A percentile compares a stretch with the other conserved stretches of the same genome.
Evolutionary conservation across 2,113 vertebrate species (phyloP).

Genomic region (Bostrychus sinensis): DNA sequence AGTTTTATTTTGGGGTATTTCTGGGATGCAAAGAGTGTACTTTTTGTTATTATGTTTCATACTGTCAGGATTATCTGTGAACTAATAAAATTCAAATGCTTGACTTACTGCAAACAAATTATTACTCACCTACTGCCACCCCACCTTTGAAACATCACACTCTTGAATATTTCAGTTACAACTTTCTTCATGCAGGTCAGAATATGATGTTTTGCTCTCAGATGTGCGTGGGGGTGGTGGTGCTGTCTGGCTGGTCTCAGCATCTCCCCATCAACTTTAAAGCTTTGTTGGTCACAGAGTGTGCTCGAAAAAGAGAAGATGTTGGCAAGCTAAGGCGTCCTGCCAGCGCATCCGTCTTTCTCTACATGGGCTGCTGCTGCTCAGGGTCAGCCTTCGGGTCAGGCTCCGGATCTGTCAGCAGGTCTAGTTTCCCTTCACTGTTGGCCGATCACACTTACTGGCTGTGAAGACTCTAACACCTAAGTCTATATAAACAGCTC

Average conservation of each 20-base stretch:
- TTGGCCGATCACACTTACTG: constrained; percentile 41
- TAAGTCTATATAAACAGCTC: constrained; percentile 28
- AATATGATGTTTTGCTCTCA: constrained; percentile 37
- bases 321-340: constrained; percentile 58
- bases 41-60: too few relatives aligned
- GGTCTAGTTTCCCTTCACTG: constrained; percentile 59
- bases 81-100: neutral
- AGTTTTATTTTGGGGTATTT: too few relatives aligned
- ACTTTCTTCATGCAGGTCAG: constrained; percentile 42
- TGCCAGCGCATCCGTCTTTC: constrained; percentile 70
- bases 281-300: constrained; percentile 52
- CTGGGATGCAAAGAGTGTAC: too few relatives aligned
- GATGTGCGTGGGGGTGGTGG: constrained; percentile 47
- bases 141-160: constrained; percentile 47
- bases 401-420: constrained; percentile 65
- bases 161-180: constrained; percentile 41
- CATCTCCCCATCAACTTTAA: constrained; percentile 62
- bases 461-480: constrained; percentile 27
- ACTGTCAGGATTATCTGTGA: constrained; percentile 55
- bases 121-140: constrained; percentile 34
- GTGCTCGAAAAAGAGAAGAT: constrained; percentile 54
- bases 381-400: constrained; percentile 68
- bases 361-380: constrained; percentile 60
- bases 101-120: neutral
- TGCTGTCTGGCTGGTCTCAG: constrained; percentile 50